Evolutionary conservation across 2,888 invertebrate species (phyloP).

Genomic region (Epistrophe eligans): DNA sequence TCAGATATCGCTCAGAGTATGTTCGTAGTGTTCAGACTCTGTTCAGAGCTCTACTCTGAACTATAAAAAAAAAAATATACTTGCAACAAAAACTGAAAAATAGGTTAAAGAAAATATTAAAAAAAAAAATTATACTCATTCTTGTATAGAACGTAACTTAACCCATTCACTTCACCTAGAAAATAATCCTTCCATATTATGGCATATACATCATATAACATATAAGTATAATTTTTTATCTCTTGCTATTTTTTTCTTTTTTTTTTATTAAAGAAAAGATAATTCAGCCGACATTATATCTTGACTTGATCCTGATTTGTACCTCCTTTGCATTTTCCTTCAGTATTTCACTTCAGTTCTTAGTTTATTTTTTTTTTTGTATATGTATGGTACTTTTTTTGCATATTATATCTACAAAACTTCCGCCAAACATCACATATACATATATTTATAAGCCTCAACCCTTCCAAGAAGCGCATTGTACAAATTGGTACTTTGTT

Average conservation of each 20-base stretch:
- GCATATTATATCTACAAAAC: slow-evolving; percentile 55
- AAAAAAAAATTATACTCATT: not conserved
- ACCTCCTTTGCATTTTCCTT: slow-evolving; percentile 67
- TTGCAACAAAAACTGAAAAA: no score
- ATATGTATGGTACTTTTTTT: slow-evolving; percentile 1
- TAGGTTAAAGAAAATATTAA: not conserved
- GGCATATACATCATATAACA: no score
- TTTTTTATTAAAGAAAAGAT: slow-evolving; percentile 36
- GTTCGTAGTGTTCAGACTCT: no score
- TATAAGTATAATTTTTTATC: not conserved
- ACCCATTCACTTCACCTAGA: slow-evolving; percentile 6
- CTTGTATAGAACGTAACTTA: not conserved
- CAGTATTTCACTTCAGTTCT: slow-evolving; percentile 45
- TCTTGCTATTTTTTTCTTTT: not conserved
- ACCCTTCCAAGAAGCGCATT: slow-evolving; percentile 60
- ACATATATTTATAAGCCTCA: slow-evolving; percentile 15
- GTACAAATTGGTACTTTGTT: slow-evolving; percentile 75
- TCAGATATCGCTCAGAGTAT: no score
- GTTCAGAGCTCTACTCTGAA: no score
- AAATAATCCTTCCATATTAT: slow-evolving; percentile 14
- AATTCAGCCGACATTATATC: slow-evolving; percentile 63
- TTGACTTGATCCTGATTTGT: slow-evolving; percentile 75
- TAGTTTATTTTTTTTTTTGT: not conserved
- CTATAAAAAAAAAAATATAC: no score
- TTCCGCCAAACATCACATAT: slow-evolving; percentile 46